Evolutionary conservation across 2,113 vertebrate species (phyloP).

Genomic region (Mionectes macconnelli): DNA sequence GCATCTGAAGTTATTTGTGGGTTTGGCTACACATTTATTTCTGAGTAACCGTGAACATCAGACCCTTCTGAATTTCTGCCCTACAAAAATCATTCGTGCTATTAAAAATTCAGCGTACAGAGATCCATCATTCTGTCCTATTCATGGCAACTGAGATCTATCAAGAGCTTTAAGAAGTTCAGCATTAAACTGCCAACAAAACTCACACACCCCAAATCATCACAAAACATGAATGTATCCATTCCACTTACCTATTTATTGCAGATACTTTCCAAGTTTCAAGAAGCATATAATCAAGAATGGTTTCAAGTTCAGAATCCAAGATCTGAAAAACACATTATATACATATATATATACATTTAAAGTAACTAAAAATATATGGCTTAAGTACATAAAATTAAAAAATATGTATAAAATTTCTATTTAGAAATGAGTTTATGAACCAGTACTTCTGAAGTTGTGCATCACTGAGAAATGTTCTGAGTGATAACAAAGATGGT

Average conservation of each 20-base stretch:
- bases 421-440: neutral
- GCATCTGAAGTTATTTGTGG: neutral
- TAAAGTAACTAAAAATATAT: neutral
- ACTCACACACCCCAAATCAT: neutral
- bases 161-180: neutral
- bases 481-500: neutral
- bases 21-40: neutral
- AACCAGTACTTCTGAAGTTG: neutral
- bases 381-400: neutral
- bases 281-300: neutral
- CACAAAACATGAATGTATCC: neutral
- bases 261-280: neutral
- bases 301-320: neutral
- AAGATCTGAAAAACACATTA: conserved; percentile 25
- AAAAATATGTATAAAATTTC: neutral
- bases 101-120: neutral
- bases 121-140: neutral
- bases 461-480: neutral
- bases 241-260: conserved; percentile 1
- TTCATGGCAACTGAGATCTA: neutral
- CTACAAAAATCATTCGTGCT: neutral
- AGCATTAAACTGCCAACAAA: conserved; percentile 5
- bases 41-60: neutral
- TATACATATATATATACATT: neutral
- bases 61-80: neutral